Conservation (phyloP, 1,140 invertebrate species). For the Acyrthosiphon pisum region DNA sequence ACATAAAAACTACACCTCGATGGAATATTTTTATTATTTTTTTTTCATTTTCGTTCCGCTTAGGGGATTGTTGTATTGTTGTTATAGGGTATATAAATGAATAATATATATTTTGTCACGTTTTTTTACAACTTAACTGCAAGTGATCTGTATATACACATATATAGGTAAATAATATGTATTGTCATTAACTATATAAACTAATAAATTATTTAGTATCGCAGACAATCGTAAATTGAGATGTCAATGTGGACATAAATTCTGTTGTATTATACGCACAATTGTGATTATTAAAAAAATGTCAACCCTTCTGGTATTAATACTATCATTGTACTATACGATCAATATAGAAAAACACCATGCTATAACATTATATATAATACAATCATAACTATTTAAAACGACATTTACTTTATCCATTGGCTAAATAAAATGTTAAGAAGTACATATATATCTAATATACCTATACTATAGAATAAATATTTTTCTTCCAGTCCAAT, state of each 20-base stretch:
- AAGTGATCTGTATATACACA: background rate
- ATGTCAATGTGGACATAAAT: background rate
- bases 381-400: slow-evolving; percentile 10
- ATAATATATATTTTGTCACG: slow-evolving; percentile 23
- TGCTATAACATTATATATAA: background rate
- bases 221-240: slow-evolving; percentile 3
- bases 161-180: background rate
- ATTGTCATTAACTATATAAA: background rate
- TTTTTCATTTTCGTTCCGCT: slow-evolving; percentile 38
- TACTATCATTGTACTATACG: background rate
- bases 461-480: too few relatives aligned
- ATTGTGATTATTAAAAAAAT: slow-evolving; percentile 12
- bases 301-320: background rate
- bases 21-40: background rate
- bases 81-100: background rate
- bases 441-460: too few relatives aligned
- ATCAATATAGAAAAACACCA: background rate
- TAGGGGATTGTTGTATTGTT: slow-evolving; percentile 38
- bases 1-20: slow-evolving; percentile 31
- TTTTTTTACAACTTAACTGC: slow-evolving; percentile 17
- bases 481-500: too few relatives aligned
- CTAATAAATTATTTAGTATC: slow-evolving; percentile 7
- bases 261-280: background rate
- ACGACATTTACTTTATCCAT: background rate
- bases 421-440: background rate